Base-by-base conservation (phyloP, 2,888 invertebrate genomes). In the Parapristionchus giblindavisi region DNA sequence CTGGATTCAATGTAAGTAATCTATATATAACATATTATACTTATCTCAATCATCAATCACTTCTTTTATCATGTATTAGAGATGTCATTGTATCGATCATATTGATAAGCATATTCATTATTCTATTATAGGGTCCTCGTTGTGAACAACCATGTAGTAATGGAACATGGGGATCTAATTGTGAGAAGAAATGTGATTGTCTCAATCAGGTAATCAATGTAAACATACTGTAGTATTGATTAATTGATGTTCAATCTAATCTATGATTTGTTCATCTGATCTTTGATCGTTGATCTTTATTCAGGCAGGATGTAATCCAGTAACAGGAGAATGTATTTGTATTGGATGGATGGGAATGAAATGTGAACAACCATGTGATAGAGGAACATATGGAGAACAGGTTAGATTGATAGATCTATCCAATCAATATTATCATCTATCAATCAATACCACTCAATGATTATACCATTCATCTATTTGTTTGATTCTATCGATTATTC, bases 1-100 rank as follows among this genome's bases (percentile, higher is more conserved):
- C 89, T 3, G 90, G 91, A 2, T 90, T 77, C 52, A 76, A 73
- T 40, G 79, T 79, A 48, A 68, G 75, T 75, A 43, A n/a, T 24
- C 21, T n/a, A n/a, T n/a, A n/a, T n/a, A n/a, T n/a, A n/a, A n/a
- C n/a, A n/a, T n/a, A n/a, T n/a, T n/a, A n/a, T n/a, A n/a, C n/a
- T n/a, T n/a, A n/a, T n/a, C n/a, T n/a, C n/a, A n/a, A n/a, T n/a
- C n/a, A n/a, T n/a, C n/a, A n/a, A n/a, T n/a, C n/a, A n/a, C n/a
- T n/a, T n/a, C n/a, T n/a, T n/a, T n/a, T n/a, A n/a, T n/a, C n/a
- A n/a, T n/a, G n/a, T n/a, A n/a, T n/a, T n/a, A n/a, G n/a, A n/a
- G n/a, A n/a, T n/a, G n/a, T n/a, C n/a, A n/a, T n/a, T n/a, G n/a
- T n/a, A n/a, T n/a, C n/a, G n/a, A n/a, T n/a, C 21, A 32, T 2